phyloP scores from a whole-genome alignment of 1,140 invertebrate species.

The Drosophila bifasciata region DNA sequence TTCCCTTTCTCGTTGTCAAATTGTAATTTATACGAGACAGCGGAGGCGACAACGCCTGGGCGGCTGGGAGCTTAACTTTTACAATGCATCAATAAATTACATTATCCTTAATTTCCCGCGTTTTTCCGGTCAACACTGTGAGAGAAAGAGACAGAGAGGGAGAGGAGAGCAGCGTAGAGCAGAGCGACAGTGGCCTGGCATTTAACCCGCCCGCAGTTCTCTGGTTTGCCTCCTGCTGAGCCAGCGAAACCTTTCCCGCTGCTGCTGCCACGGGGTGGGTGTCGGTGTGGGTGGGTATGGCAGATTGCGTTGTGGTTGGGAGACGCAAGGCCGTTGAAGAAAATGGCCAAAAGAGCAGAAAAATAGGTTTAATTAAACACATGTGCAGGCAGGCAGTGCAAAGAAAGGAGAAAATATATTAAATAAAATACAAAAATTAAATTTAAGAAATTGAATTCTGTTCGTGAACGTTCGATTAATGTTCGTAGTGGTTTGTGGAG shows the following conservation, averaged over 20 bases:
- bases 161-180: not conserved
- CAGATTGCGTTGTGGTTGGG: not conserved
- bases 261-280: not conserved
- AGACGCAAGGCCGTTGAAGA: slow-evolving; percentile 4
- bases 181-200: slow-evolving; percentile 42
- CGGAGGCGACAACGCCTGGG: slow-evolving; percentile 24
- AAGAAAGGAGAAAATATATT: not conserved
- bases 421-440: slow-evolving; percentile 8
- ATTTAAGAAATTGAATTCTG: slow-evolving; percentile 1
- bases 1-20: slow-evolving; percentile 48
- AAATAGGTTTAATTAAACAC: slow-evolving; percentile 49
- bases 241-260: slow-evolving; percentile 47
- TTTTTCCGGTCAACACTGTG: slow-evolving; percentile 72
- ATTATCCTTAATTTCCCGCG: slow-evolving; percentile 80
- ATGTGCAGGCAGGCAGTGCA: not conserved
- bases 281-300: not conserved
- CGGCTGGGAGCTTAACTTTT: slow-evolving; percentile 73
- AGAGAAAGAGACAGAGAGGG: too few species aligned
- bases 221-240: slow-evolving; percentile 54
- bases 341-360: slow-evolving; percentile 28
- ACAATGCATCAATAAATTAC: slow-evolving; percentile 80
- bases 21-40: slow-evolving; percentile 75
- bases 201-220: slow-evolving; percentile 70
- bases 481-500: not conserved
- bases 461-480: not conserved